phyloP scores from a whole-genome alignment of 2,888 invertebrate species.

The Camponotus fellah region DNA sequence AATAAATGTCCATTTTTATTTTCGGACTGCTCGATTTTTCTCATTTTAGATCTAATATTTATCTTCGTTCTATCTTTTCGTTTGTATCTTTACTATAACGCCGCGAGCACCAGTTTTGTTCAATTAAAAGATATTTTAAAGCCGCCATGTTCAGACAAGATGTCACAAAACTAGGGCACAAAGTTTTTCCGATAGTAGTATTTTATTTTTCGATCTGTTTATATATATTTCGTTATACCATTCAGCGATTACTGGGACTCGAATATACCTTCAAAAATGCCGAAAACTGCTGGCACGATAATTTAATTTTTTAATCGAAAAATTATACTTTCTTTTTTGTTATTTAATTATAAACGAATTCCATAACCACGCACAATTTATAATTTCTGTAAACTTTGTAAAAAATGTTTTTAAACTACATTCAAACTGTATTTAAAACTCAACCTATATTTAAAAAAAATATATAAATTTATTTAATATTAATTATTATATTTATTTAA shows the following conservation, averaged over 20 bases:
- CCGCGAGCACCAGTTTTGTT: slow-evolving; percentile 32
- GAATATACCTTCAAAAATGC: slow-evolving; percentile 8
- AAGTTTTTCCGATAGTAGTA: slow-evolving; percentile 33
- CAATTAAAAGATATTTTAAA: slow-evolving; percentile 52
- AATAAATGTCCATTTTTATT: slow-evolving; percentile 46
- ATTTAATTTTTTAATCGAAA: slow-evolving; percentile 33
- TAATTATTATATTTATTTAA: too few relatives aligned
- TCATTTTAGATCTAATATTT: slow-evolving; percentile 32
- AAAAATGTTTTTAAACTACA: neutral
- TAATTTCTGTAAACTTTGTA: slow-evolving; percentile 9
- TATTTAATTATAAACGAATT: neutral
- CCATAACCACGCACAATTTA: neutral
- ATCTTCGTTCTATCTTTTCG: slow-evolving; percentile 27
- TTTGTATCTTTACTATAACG: slow-evolving; percentile 20
- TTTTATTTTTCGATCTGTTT: slow-evolving; percentile 28
- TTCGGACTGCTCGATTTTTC: slow-evolving; percentile 32
- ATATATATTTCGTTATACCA: slow-evolving; percentile 31
- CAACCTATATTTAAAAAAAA: neutral
- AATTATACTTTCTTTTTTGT: neutral
- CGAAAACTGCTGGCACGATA: neutral
- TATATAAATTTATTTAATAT: slow-evolving; percentile 2
- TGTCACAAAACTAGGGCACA: slow-evolving; percentile 34
- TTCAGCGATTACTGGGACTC: slow-evolving; percentile 14
- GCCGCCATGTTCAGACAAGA: slow-evolving; percentile 41
- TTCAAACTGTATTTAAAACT: too few relatives aligned